These are phyloP conservation scores for Stegodyphus mimosarum DNA, from an alignment of 1,140 invertebrate genomes.

Conservation along the genomic window DNA sequence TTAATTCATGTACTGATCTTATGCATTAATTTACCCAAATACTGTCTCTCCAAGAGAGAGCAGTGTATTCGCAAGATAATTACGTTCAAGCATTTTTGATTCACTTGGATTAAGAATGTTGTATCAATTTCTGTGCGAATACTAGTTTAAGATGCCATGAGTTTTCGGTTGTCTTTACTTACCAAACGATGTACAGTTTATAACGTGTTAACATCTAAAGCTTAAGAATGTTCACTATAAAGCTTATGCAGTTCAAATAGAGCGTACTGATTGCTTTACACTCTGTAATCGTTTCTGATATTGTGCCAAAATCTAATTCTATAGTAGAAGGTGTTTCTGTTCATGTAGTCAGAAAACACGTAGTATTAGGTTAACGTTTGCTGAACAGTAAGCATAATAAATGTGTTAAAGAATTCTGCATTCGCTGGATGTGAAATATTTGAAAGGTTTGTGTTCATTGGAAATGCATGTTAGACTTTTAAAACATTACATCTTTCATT, in stretches of 20 bases:
- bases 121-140: neutral
- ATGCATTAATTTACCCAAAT: neutral
- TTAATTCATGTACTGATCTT: neutral
- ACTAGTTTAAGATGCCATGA: neutral
- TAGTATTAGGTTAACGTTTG: constrained; percentile 29
- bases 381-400: constrained; percentile 2
- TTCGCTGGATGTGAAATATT: neutral
- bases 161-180: neutral
- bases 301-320: constrained; percentile 38
- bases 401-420: constrained; percentile 15
- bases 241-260: too few species aligned
- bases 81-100: neutral
- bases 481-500: too few species aligned
- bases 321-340: constrained; percentile 17
- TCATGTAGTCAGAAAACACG: constrained; percentile 30
- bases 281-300: neutral
- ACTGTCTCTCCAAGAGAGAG: neutral
- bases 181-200: too few species aligned
- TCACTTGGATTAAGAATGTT: neutral
- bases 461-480: too few species aligned
- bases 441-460: too few species aligned
- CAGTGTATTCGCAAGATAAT: neutral
- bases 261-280: neutral
- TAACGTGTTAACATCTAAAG: too few species aligned
- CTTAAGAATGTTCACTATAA: too few species aligned